phyloP scores from a whole-genome alignment of 2,113 vertebrate species.

The Ornithorhynchus anatinus region DNA sequence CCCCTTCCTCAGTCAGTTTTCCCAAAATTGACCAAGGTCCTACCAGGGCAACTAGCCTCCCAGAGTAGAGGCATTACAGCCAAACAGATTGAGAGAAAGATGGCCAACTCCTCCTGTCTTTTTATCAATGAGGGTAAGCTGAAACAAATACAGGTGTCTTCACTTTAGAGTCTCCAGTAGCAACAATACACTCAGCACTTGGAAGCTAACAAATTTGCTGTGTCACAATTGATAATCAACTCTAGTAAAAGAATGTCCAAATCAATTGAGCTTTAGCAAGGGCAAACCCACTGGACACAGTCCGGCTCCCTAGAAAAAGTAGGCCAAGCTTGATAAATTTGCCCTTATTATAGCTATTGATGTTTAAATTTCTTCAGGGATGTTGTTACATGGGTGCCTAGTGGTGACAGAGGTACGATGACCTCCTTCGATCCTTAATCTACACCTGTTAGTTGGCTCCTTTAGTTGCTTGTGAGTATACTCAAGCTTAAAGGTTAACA shows the following conservation, averaged over 20 bases:
- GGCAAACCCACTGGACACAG: slow-evolving; percentile 75
- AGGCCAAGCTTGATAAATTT: slow-evolving; percentile 86
- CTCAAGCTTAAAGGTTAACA: slow-evolving; percentile 99
- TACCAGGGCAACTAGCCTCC: accelerated
- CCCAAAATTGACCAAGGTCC: not conserved
- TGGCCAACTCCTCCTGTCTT: not conserved
- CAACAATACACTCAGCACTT: slow-evolving; percentile 63
- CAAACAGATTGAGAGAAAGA: not conserved
- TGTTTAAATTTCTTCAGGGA: slow-evolving; percentile 91
- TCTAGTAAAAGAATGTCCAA: slow-evolving; percentile 85
- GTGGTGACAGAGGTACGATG: slow-evolving; percentile 88
- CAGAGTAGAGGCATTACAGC: not conserved
- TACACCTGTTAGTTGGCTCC: slow-evolving; percentile 98
- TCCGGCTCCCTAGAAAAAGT: slow-evolving; percentile 73
- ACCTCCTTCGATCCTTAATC: slow-evolving; percentile 98
- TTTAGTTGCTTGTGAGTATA: slow-evolving; percentile 93
- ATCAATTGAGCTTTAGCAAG: slow-evolving; percentile 85
- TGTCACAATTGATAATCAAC: slow-evolving; percentile 88
- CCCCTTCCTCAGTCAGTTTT: not conserved
- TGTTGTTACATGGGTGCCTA: slow-evolving; percentile 87
- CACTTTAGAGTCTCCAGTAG: slow-evolving; percentile 61
- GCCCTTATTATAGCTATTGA: slow-evolving; percentile 91
- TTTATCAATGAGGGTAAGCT: slow-evolving; percentile 29
- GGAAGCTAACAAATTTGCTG: slow-evolving; percentile 81
- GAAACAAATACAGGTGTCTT: slow-evolving; percentile 67